phyloP scores from a whole-genome alignment of 2,888 invertebrate genomes.

The Meghimatium bilineatum region DNA sequence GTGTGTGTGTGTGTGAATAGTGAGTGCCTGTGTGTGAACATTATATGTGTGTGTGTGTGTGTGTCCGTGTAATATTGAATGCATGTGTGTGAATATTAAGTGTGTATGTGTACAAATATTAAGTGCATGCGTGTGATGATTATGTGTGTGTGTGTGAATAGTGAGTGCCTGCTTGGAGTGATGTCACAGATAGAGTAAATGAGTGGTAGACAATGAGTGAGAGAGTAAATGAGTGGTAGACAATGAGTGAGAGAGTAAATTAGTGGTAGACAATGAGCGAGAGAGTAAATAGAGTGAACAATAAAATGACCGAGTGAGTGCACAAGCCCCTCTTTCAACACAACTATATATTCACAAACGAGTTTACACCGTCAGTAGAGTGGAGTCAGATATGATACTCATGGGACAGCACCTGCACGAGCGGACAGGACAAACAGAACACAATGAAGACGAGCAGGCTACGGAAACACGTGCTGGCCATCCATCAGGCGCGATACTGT shows the following conservation, averaged over 20 bases:
- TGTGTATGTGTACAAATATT: too few relatives aligned
- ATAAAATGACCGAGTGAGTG: background rate
- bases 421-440: background rate
- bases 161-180: too few relatives aligned
- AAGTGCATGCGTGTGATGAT: too few relatives aligned
- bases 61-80: too few relatives aligned
- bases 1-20: too few relatives aligned
- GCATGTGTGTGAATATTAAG: too few relatives aligned
- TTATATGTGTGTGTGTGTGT: too few relatives aligned
- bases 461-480: background rate
- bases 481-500: background rate
- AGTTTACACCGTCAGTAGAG: background rate
- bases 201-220: too few relatives aligned
- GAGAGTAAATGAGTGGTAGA: too few relatives aligned
- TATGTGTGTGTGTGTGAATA: too few relatives aligned
- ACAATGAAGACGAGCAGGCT: background rate
- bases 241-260: background rate
- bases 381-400: background rate
- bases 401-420: conserved; percentile 1
- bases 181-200: too few relatives aligned
- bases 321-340: background rate
- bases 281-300: background rate
- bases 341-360: background rate
- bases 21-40: too few relatives aligned
- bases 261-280: background rate